These are phyloP conservation scores for Acleris literana DNA, from an alignment of 2,888 invertebrate genomes.

Conservation along the genomic window DNA sequence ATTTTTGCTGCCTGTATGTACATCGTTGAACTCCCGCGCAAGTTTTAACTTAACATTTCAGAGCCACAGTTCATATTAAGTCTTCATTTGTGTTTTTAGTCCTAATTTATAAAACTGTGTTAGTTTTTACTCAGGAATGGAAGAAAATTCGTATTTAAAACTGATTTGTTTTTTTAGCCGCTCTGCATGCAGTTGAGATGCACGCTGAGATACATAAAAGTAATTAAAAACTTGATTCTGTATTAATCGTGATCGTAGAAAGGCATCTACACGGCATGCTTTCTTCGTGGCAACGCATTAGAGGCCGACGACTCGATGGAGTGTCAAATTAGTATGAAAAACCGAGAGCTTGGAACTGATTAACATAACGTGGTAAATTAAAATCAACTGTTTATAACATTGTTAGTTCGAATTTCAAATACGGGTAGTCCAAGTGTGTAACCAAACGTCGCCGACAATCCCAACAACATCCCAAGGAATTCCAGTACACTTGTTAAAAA, in stretches of 20 bases:
- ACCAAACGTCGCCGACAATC: slow-evolving; percentile 43
- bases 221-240: slow-evolving; percentile 24
- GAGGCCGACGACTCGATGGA: too few species aligned
- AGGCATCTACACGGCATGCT: background rate
- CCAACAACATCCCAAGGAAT: slow-evolving; percentile 66
- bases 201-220: slow-evolving; percentile 11
- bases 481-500: slow-evolving; percentile 75
- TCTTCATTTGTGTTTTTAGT: too few species aligned
- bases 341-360: too few species aligned
- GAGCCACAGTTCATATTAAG: too few species aligned
- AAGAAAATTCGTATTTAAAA: too few species aligned
- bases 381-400: background rate
- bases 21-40: too few species aligned
- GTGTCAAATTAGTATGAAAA: too few species aligned
- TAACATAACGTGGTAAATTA: too few species aligned
- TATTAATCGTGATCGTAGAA: slow-evolving; percentile 9
- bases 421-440: slow-evolving; percentile 33
- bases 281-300: background rate
- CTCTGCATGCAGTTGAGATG: slow-evolving; percentile 7
- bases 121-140: too few species aligned
- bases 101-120: too few species aligned
- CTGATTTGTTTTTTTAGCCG: background rate
- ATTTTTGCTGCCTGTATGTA: too few species aligned
- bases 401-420: slow-evolving; percentile 36
- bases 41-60: too few species aligned